Conservation (phyloP, 2,797 vertebrate species). For the Megaceryle alcyon region DNA sequence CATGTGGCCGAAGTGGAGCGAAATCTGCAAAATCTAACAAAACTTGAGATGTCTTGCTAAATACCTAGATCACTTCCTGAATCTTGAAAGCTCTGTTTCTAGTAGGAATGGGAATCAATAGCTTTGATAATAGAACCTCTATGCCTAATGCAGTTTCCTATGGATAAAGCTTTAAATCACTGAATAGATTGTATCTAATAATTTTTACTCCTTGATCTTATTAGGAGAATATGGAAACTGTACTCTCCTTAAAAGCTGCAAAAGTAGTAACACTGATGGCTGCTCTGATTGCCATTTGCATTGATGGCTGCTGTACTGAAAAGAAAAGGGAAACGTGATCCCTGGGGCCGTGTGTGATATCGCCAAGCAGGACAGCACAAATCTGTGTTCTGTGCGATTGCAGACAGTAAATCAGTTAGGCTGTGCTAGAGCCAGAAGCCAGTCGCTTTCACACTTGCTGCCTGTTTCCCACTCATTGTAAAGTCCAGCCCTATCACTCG, state of each 20-base stretch:
- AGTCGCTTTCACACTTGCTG: conserved; percentile 65
- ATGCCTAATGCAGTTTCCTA: not conserved
- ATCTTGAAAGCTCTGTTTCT: not conserved
- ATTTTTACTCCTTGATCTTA: not conserved
- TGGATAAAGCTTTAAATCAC: not conserved
- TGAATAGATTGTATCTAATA: not conserved
- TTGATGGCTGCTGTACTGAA: not conserved
- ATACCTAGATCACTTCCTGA: not conserved
- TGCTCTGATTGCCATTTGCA: not conserved
- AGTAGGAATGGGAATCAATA: not conserved
- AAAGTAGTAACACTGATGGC: not conserved
- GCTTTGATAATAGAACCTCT: not conserved
- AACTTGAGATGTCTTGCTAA: not conserved
- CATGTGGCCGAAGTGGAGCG: not conserved
- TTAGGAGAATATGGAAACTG: not conserved
- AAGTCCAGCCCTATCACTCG: conserved; percentile 80
- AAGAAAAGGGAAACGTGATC: not conserved
- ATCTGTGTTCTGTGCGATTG: not conserved
- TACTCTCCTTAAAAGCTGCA: not conserved
- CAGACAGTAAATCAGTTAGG: conserved; percentile 59
- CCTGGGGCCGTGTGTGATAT: conserved; percentile 39
- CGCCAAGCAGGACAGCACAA: not conserved
- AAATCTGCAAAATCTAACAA: not conserved
- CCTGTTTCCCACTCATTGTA: conserved; percentile 80
- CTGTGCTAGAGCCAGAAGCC: conserved; percentile 67